phyloP scores from a whole-genome alignment of 2,888 invertebrate genomes.

The Cactoblastis cactorum region DNA sequence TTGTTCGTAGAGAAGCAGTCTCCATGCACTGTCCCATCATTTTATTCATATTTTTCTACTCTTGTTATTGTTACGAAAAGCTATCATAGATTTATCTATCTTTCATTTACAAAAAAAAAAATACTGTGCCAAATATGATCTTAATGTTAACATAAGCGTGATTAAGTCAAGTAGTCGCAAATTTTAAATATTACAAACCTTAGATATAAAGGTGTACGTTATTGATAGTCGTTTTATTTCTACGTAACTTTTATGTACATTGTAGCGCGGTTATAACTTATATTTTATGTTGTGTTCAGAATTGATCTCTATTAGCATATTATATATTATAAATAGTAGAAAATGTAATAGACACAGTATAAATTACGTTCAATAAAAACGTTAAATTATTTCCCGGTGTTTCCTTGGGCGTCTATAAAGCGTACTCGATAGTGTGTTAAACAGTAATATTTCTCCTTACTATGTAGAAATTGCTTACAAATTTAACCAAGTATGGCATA shows the following conservation, averaged over 20 bases:
- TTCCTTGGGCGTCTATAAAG: conserved; percentile 26
- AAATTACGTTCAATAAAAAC: conserved; percentile 76
- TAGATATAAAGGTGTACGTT: conserved; percentile 17
- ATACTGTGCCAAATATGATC: conserved; percentile 23
- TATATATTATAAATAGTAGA: conserved; percentile 45
- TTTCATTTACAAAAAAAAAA: conserved; percentile 14
- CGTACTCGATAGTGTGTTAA: neutral
- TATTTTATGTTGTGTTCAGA: conserved; percentile 42
- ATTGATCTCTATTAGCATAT: conserved; percentile 55
- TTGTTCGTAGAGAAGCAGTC: conserved; percentile 31
- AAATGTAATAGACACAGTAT: conserved; percentile 63
- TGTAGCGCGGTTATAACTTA: conserved; percentile 33
- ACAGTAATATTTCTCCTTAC: neutral
- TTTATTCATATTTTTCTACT: conserved; percentile 48
- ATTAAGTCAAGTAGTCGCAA: conserved; percentile 6
- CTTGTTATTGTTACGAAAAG: conserved; percentile 41
- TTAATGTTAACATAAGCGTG: conserved; percentile 7
- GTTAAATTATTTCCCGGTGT: conserved; percentile 55
- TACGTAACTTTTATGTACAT: conserved; percentile 37
- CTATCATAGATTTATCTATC: conserved; percentile 4
- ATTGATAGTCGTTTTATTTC: conserved; percentile 30
- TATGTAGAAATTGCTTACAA: conserved; percentile 6
- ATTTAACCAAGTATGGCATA: neutral
- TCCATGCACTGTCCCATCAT: conserved; percentile 24
- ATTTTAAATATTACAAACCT: conserved; percentile 13